Evolutionary conservation across 1,140 invertebrate genomes (phyloP).

Genomic region (Marisa cornuarietis): DNA sequence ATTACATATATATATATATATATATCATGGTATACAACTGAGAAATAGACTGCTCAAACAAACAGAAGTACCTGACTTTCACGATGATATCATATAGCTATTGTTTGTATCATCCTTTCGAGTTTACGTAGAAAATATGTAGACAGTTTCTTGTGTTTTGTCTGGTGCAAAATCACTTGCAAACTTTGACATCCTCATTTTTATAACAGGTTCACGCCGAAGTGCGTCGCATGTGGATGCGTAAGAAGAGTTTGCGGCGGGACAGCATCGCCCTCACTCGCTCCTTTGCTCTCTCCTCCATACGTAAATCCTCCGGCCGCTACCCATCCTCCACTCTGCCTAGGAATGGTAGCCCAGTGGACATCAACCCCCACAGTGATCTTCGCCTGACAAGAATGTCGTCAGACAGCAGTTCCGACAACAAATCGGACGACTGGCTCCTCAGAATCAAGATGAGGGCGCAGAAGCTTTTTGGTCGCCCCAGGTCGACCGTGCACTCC

Average conservation of each 20-base stretch:
- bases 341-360: background rate
- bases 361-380: background rate
- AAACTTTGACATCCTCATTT: background rate
- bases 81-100: background rate
- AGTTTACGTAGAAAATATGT: too few species aligned
- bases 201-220: constrained; percentile 31
- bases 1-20: too few species aligned
- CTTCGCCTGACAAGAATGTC: background rate
- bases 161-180: background rate
- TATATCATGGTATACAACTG: background rate
- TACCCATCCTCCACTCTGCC: background rate
- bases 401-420: background rate
- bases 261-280: constrained; percentile 30
- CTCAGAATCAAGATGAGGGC: background rate
- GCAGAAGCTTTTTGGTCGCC: background rate
- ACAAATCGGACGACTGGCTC: background rate
- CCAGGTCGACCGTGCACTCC: too few species aligned
- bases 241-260: constrained; percentile 22
- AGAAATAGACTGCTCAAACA: too few species aligned
- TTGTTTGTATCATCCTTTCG: background rate
- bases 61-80: background rate
- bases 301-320: constrained; percentile 21
- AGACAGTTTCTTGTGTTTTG: background rate
- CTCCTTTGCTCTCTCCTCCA: constrained; percentile 34
- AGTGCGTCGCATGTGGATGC: constrained; percentile 33